Conservation (phyloP, 2,113 vertebrate species). For the Cervus canadensis region DNA sequence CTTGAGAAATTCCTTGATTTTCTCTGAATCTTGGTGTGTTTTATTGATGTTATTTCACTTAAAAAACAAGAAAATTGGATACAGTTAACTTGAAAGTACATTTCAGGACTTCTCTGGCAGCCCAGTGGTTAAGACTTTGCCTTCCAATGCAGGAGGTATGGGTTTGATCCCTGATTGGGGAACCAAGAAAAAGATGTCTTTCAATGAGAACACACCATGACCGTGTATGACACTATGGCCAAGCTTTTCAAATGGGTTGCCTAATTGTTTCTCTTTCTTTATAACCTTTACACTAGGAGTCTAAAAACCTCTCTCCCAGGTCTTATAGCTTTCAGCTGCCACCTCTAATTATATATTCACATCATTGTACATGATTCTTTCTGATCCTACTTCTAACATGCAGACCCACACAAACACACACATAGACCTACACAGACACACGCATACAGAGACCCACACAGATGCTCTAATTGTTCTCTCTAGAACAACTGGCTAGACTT, state of each 20-base stretch:
- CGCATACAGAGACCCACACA: not conserved
- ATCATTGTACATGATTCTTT: not conserved
- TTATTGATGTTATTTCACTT: not conserved
- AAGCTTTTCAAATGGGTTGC: not conserved
- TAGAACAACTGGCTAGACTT: not conserved
- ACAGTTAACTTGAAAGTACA: not conserved
- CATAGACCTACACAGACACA: not conserved
- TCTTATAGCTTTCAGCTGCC: not conserved
- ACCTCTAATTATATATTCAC: not conserved
- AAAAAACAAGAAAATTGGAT: not conserved
- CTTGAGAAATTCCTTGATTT: not conserved
- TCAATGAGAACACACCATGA: not conserved
- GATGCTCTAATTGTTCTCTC: not conserved
- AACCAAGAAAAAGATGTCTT: not conserved
- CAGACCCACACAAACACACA: not conserved
- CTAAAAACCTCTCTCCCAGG: not conserved
- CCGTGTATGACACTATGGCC: not conserved
- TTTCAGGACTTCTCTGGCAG: not conserved
- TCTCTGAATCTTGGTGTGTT: not conserved
- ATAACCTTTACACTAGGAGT: not conserved
- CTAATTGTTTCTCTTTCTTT: not conserved
- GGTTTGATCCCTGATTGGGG: not conserved
- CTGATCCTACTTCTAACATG: not conserved
- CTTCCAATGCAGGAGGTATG: not conserved
- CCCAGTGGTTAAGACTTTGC: not conserved